Conservation (phyloP, 2,797 vertebrate genomes). For the Linurgus olivaceus region DNA sequence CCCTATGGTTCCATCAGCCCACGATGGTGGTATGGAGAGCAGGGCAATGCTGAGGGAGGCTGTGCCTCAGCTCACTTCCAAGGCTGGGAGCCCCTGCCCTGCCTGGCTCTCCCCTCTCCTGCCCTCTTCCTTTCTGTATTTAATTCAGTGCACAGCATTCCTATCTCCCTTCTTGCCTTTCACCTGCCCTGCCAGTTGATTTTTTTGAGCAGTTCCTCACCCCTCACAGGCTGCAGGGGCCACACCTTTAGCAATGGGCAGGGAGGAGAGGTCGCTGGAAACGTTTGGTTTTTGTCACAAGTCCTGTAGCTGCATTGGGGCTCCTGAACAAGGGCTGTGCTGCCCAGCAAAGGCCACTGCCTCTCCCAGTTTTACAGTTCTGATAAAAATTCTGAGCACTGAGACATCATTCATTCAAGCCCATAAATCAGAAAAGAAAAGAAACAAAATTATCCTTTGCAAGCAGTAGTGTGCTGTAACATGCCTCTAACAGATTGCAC, state of each 20-base stretch:
- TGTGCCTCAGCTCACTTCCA: too few species aligned
- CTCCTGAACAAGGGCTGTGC: neutral
- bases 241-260: neutral
- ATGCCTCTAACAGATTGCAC: neutral
- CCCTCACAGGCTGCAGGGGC: neutral
- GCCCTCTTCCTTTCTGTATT: rapidly evolving
- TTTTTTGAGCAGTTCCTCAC: neutral
- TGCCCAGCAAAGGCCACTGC: neutral
- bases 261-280: neutral
- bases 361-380: neutral
- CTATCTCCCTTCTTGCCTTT: neutral
- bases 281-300: neutral
- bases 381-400: neutral
- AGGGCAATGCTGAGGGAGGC: neutral
- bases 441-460: constrained; percentile 23
- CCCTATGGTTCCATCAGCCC: neutral
- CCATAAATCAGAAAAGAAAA: neutral
- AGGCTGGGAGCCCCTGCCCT: neutral
- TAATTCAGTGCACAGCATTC: rapidly evolving
- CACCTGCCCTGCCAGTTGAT: neutral
- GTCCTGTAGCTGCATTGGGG: rapidly evolving
- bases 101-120: neutral
- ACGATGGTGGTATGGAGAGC: rapidly evolving
- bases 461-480: neutral
- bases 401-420: neutral